Evolutionary conservation across 1,140 invertebrate genomes (phyloP).

Genomic region (Nylanderia fulva): DNA sequence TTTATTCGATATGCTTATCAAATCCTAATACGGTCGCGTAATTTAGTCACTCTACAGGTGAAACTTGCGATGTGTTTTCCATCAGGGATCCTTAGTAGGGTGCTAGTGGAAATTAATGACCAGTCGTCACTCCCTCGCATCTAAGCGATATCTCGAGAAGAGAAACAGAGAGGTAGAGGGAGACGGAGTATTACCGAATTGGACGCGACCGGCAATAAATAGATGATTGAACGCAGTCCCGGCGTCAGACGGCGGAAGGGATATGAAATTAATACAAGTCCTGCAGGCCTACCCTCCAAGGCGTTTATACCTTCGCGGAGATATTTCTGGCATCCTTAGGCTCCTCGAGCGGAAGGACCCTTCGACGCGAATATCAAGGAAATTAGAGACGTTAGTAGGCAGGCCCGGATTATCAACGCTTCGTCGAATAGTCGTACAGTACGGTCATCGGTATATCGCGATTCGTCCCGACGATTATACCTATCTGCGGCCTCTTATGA

Average conservation of each 20-base stretch:
- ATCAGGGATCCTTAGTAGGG: slow-evolving; percentile 72
- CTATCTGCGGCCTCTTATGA: not conserved
- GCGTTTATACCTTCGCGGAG: slow-evolving; percentile 75
- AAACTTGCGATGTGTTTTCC: slow-evolving; percentile 68
- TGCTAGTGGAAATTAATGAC: slow-evolving; percentile 79
- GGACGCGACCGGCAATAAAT: slow-evolving; percentile 80
- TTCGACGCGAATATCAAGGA: slow-evolving; percentile 84
- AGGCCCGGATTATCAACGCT: slow-evolving; percentile 77
- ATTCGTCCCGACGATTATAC: slow-evolving; percentile 47
- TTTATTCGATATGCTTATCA: slow-evolving; percentile 1
- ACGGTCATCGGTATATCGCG: slow-evolving; percentile 59
- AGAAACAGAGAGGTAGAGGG: slow-evolving; percentile 35
- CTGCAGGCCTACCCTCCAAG: slow-evolving; percentile 69
- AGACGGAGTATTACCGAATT: slow-evolving; percentile 68
- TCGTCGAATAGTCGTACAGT: slow-evolving; percentile 57
- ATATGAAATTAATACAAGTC: slow-evolving; percentile 84
- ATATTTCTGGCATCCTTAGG: slow-evolving; percentile 84
- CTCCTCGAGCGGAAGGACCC: slow-evolving; percentile 82
- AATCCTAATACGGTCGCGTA: not conserved
- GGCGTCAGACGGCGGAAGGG: slow-evolving; percentile 76
- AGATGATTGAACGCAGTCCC: slow-evolving; percentile 78
- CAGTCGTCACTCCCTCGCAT: slow-evolving; percentile 75
- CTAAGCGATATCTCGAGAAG: slow-evolving; percentile 78
- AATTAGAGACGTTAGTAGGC: slow-evolving; percentile 81
- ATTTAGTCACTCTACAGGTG: slow-evolving; percentile 49